Evolutionary conservation across 2,113 vertebrate genomes (phyloP), one percentile per base, ranked within the genome.

Genomic region (Psettodes erumei): DNA sequence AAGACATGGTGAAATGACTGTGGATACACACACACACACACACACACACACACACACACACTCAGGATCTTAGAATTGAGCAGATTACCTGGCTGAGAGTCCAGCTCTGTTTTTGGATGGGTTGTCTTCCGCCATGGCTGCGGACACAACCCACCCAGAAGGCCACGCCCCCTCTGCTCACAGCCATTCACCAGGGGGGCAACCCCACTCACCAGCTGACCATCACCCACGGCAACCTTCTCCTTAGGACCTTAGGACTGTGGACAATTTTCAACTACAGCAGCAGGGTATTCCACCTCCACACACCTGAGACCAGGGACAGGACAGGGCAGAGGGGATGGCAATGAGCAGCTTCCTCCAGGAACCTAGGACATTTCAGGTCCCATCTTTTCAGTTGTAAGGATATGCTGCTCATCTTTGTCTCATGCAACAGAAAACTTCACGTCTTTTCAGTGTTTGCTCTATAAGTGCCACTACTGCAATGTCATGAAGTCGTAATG

Each of bases 131-230:
- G 56, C 90, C 74, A 5, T 85, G 86, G 85, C 78, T 86, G 79
- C 84, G 71, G 79, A 92, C 71, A 81, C 85, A 91, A 43, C 86
- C 90, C 79, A 91, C 86, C 91, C 92, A 93, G 74, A 94, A 87
- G 50, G 92, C 87, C 16, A 92, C n/a, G 11, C 90, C 83, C 62
- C 92, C 77, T 90, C 93, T 91, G 84, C 91, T 93, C 71, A 90
- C 92, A 93, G 94, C 93, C 94, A 95, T 95, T 91, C 89, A 90
- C 76, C 59, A 83, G 79, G 82, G 84, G 82, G 86, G 42, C 61
- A 79, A 88, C 75, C 77, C 82, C 59, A 54, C 42, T 88, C 78
- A 93, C 61, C 84, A 89, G 67, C 51, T 60, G 54, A 84, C 54
- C 77, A 87, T 86, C 86, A 77, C 81, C 75, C 47, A 4, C 23